Conservation (phyloP, 2,113 vertebrate genomes). For the Hassar affinis region DNA sequence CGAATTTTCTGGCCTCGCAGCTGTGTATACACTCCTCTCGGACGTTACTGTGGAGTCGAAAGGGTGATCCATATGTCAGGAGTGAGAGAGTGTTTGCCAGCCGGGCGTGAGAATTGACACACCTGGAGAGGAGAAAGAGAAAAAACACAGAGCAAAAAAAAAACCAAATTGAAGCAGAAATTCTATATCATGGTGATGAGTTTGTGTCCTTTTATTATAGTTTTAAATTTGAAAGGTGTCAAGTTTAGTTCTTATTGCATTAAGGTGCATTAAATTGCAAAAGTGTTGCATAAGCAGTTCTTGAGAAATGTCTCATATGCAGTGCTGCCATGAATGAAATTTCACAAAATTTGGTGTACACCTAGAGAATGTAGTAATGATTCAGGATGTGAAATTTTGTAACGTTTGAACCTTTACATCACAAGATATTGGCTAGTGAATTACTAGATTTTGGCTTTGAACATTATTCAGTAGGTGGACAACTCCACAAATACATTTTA, state of each 20-base stretch:
- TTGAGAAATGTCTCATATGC: background rate
- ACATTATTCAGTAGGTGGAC: too few relatives aligned
- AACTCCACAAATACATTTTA: too few relatives aligned
- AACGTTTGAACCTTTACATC: too few relatives aligned
- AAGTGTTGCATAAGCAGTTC: background rate
- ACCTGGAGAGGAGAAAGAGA: slow-evolving; percentile 25
- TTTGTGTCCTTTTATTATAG: background rate
- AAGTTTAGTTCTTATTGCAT: too few relatives aligned
- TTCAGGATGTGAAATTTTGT: too few relatives aligned
- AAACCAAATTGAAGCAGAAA: background rate
- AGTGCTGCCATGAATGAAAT: too few relatives aligned
- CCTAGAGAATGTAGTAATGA: too few relatives aligned
- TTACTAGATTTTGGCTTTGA: too few relatives aligned
- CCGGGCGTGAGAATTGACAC: background rate
- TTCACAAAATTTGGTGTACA: too few relatives aligned
- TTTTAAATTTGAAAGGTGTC: too few relatives aligned
- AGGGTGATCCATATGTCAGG: slow-evolving; percentile 49
- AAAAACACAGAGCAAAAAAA: background rate
- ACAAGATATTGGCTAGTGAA: too few relatives aligned
- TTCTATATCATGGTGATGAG: background rate
- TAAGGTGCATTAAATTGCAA: background rate
- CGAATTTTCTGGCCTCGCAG: background rate
- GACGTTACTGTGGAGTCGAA: slow-evolving; percentile 30
- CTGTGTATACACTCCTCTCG: background rate
- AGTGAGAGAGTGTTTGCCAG: slow-evolving; percentile 18